Evolutionary conservation across 2,888 invertebrate species (phyloP).

Genomic region (Leptopilina syphax): DNA sequence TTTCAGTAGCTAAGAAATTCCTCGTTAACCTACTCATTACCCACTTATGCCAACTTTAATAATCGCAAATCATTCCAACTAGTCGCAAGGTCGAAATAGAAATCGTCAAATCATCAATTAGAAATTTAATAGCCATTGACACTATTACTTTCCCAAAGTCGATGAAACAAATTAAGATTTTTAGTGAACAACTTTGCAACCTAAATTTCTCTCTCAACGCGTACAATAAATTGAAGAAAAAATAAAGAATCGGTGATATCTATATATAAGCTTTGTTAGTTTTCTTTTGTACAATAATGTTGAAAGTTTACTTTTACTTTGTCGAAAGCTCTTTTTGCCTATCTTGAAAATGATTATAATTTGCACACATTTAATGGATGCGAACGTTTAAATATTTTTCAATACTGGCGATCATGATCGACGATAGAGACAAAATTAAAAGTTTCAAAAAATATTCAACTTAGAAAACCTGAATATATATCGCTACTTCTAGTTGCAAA

Average conservation of each 20-base stretch:
- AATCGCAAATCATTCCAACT: constrained; percentile 29
- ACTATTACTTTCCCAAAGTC: constrained; percentile 20
- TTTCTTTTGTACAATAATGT: neutral
- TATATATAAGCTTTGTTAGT: constrained; percentile 31
- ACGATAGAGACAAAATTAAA: neutral
- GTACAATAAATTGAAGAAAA: neutral
- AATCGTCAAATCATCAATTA: constrained; percentile 41
- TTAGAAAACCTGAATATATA: constrained; percentile 31
- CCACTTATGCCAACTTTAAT: constrained; percentile 28
- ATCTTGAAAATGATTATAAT: constrained; percentile 4
- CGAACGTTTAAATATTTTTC: neutral
- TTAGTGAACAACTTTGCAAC: constrained; percentile 12
- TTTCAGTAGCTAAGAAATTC: constrained; percentile 29
- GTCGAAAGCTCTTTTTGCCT: neutral
- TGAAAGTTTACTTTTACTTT: constrained; percentile 21
- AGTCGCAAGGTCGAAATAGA: constrained; percentile 30
- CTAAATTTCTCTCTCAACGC: constrained; percentile 9
- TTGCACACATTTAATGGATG: neutral
- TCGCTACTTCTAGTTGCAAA: constrained; percentile 6
- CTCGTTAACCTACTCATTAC: constrained; percentile 22
- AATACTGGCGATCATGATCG: neutral
- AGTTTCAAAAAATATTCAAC: constrained; percentile 6
- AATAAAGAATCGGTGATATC: neutral
- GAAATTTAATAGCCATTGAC: constrained; percentile 37
- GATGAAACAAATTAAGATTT: constrained; percentile 34